Base-by-base conservation (phyloP, 2,113 vertebrate species). In the Stegostoma tigrinum region DNA sequence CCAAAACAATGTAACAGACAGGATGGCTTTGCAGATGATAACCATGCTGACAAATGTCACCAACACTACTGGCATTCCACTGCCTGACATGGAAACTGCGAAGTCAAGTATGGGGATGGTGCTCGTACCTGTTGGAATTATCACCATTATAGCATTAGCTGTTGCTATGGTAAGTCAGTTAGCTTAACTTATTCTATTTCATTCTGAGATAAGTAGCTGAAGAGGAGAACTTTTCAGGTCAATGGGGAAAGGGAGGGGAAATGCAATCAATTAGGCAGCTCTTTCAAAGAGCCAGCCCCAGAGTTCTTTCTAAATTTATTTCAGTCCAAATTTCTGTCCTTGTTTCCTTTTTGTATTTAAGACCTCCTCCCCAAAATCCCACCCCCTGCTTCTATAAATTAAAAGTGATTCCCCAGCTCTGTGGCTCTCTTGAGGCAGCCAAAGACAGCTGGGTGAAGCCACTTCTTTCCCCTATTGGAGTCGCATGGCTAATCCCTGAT, bases 61-160 rank as follows among this genome's bases (percentile, higher is more conserved):
- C 93, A 97, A 97, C 96, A 98, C 98, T 97, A 99, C 99, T 95
- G 97, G 98, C 97, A 99, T 98, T 72, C 97, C 98, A 87, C 97
- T 98, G 86, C 98, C 98, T 17, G 97, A 98, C 27, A 96, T 97
- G 45, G 96, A 97, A 45, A 97, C 96, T 3, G 97, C 97, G 45
- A 96, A 98, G 4, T 96, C 98, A 0, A 96, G 98, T 14, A 97
- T 99, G 97, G 98, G 98, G 96, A 98, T 99, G 96, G 97, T 99
- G 97, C 98, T 99, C 8, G 97, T 99, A 15, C 98, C 99, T 61
- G 98, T 99, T 78, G 99, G 99, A 94, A 98, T 99, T 97, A 98
- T 99, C 97, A 99, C 98, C 24, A 97, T 99, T 96, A 98, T 99
- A 78, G 98, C 98, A 30, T 96, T 99, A 97, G 98, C 98, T 45